phyloP scores from a whole-genome alignment of 2,797 vertebrate species.

The Tympanoctomys barrerae region DNA sequence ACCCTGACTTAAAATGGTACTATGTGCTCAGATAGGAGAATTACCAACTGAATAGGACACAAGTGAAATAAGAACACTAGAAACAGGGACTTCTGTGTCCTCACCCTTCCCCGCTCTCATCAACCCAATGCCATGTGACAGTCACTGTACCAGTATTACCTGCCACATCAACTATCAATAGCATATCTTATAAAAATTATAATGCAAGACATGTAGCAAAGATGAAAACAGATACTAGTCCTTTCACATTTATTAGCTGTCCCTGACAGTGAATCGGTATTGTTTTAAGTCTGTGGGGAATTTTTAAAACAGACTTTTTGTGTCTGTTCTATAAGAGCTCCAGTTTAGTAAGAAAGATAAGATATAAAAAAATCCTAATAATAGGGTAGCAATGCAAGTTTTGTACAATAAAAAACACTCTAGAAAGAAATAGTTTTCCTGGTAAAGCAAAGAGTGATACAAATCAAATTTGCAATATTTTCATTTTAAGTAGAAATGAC shows the following conservation, averaged over 20 bases:
- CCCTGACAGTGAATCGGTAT: neutral
- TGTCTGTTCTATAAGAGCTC: neutral
- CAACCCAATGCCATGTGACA: neutral
- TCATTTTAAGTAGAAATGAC: neutral
- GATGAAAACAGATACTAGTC: neutral
- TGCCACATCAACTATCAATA: neutral
- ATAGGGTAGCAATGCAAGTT: neutral
- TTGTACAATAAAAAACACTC: neutral
- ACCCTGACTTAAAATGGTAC: constrained; percentile 80
- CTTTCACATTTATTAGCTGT: neutral
- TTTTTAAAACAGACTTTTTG: neutral
- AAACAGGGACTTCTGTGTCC: neutral
- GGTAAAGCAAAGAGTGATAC: neutral
- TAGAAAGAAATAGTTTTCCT: neutral
- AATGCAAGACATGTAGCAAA: constrained; percentile 15
- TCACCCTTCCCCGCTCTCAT: neutral
- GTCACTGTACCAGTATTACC: neutral
- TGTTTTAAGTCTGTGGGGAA: neutral
- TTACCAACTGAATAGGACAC: constrained; percentile 59
- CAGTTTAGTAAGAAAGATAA: neutral
- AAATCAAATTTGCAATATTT: neutral
- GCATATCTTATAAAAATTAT: constrained; percentile 27
- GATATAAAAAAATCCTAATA: neutral
- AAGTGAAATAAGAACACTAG: neutral
- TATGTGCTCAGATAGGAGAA: constrained; percentile 80